Base-by-base conservation (phyloP, 2,888 invertebrate species). In the Himalopsyche kuldschensis region DNA sequence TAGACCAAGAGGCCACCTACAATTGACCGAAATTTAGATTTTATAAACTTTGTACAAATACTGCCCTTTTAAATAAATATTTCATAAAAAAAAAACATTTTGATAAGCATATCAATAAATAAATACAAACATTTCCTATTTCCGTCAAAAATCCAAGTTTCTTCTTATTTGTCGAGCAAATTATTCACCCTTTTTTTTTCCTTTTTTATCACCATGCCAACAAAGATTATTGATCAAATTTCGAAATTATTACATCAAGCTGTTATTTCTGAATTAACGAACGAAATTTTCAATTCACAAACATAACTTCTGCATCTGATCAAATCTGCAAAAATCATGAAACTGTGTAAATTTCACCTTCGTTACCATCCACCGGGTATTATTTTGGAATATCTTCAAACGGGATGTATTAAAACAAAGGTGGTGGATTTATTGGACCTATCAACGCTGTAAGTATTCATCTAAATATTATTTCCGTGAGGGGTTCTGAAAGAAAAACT, bases 361-460 rank as follows among this genome's bases (percentile, higher is more conserved):
- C 92, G 95, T 84, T 95, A 95, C 88, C 94, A 94, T 87, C 95
- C 95, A 0, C 95, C 95, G 85, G 95, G 95, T 24, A 91, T 95
- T 81, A 93, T 93, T 11, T 89, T 95, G 87, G 94, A 94, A 87
- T 95, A 94, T 87, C 88, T 90, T 10, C 92, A 93, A 87, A 91
- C 92, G 48, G 93, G 93, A 1, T 89, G 91, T 24, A 89, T 91
- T 10, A 93, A 92, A 87, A 93, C 92, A 63, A 93, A 93, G 88
- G 93, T 94, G 82, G 93, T 95, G 76, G 95, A 95, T 88, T 90
- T 95, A 0, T 89, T 95, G 82, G 93, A 95, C 86, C 90, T 95
- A 78, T 90, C 93, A 84, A 88, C 90, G 85, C 92, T 93, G 95
- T 95, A 90, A 91, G 92, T 89, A 77, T 48, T 80, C 79, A 32